Percentiles rank a stretch among this genome's conserved stretches.
phyloP scores from a whole-genome alignment of 2,888 invertebrate species.

The Erynnis tages region DNA sequence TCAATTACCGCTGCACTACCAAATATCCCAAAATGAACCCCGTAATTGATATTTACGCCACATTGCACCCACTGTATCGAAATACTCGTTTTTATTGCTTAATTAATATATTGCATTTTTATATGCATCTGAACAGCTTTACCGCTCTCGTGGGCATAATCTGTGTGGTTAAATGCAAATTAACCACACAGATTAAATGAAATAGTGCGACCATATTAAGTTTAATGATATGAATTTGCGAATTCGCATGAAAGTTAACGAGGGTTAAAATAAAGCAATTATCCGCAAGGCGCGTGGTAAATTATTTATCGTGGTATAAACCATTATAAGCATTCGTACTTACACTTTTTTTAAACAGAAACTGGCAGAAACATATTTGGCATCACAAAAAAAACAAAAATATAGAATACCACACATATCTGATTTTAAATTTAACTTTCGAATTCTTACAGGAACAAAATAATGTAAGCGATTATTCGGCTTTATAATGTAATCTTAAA shows the following conservation, averaged over 20 bases:
- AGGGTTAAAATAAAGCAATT: background rate
- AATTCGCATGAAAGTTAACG: slow-evolving; percentile 3
- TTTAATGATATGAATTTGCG: slow-evolving; percentile 12
- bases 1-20: slow-evolving; percentile 54
- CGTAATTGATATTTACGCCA: slow-evolving; percentile 76
- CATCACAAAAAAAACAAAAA: too few species aligned
- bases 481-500: too few species aligned
- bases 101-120: slow-evolving; percentile 45
- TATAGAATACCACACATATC: too few species aligned
- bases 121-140: slow-evolving; percentile 13
- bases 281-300: too few species aligned
- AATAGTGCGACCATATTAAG: slow-evolving; percentile 21
- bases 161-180: slow-evolving; percentile 22
- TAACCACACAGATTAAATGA: too few species aligned
- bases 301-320: too few species aligned
- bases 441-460: too few species aligned
- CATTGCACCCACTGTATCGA: slow-evolving; percentile 53
- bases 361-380: too few species aligned
- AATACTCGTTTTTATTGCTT: slow-evolving; percentile 49
- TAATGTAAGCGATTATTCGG: too few species aligned
- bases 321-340: too few species aligned
- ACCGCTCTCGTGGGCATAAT: slow-evolving; percentile 22
- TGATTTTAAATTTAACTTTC: too few species aligned
- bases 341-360: too few species aligned
- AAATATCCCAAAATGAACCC: slow-evolving; percentile 60